Evolutionary conservation across 2,113 vertebrate species (phyloP).

Genomic region (Pachypanchax playfairii): DNA sequence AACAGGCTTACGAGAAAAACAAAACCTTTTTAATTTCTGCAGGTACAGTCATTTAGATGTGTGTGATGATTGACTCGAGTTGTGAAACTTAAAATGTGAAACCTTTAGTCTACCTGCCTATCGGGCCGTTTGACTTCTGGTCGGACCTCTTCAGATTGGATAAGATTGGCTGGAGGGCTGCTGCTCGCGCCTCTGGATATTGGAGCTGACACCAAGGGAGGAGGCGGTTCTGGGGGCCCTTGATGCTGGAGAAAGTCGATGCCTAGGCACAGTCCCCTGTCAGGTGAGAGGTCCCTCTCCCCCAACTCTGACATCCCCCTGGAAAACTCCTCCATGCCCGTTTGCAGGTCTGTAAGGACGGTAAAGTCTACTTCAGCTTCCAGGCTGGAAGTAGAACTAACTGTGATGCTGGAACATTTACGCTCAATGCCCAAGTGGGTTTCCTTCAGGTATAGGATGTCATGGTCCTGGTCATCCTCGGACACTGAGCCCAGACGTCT

Average conservation of each 20-base stretch:
- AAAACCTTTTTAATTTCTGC: background rate
- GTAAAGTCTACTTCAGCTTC: slow-evolving; percentile 97
- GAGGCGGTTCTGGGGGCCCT: slow-evolving; percentile 37
- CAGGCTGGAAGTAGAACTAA: slow-evolving; percentile 95
- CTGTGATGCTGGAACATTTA: slow-evolving; percentile 96
- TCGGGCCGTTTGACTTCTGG: slow-evolving; percentile 63
- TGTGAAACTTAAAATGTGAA: background rate
- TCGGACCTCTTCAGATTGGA: slow-evolving; percentile 59
- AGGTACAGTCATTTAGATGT: no score
- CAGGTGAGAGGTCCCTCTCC: slow-evolving; percentile 83
- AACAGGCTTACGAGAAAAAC: slow-evolving; percentile 63
- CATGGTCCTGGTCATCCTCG: slow-evolving; percentile 94
- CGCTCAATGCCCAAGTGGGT: slow-evolving; percentile 95
- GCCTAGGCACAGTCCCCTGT: slow-evolving; percentile 81
- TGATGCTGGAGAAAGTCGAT: slow-evolving; percentile 74
- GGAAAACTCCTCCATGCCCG: slow-evolving; percentile 96
- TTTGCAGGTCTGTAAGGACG: slow-evolving; percentile 92
- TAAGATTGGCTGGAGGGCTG: slow-evolving; percentile 65
- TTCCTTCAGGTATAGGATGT: slow-evolving; percentile 91
- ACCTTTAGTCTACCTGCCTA: slow-evolving; percentile 58
- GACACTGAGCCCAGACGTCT: slow-evolving; percentile 80
- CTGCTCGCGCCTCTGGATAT: slow-evolving; percentile 47
- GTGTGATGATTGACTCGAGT: no score
- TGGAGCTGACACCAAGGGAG: slow-evolving; percentile 54
- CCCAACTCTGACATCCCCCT: slow-evolving; percentile 92